Conservation (phyloP, 2,888 invertebrate genomes). For the Perizoma flavofasciatum region DNA sequence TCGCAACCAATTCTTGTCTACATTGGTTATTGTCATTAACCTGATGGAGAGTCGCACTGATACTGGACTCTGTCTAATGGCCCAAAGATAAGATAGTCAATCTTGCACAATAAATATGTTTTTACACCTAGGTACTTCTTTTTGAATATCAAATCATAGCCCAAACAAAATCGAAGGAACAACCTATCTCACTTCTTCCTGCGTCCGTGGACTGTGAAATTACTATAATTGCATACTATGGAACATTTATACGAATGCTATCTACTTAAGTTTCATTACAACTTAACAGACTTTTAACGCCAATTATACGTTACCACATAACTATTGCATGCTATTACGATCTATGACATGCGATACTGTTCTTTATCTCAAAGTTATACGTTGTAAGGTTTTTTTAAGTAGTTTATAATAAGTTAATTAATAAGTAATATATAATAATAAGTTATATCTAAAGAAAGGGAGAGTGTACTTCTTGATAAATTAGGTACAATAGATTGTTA, state of each 20-base stretch:
- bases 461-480: constrained; percentile 69
- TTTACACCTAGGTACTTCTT: too few relatives aligned
- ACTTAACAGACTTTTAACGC: constrained; percentile 79
- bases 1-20: too few relatives aligned
- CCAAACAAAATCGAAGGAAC: constrained; percentile 9
- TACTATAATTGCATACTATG: constrained; percentile 65
- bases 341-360: constrained; percentile 29
- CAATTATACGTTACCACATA: constrained; percentile 63
- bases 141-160: too few relatives aligned
- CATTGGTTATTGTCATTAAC: too few relatives aligned
- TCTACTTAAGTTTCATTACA: constrained; percentile 77
- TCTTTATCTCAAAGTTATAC: constrained; percentile 34
- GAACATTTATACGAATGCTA: constrained; percentile 66
- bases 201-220: constrained; percentile 59
- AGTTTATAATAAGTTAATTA: too few relatives aligned
- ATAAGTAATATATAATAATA: too few relatives aligned
- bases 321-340: constrained; percentile 30
- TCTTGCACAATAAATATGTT: too few relatives aligned
- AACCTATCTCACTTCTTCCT: constrained; percentile 25
- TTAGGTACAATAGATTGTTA: constrained; percentile 71
- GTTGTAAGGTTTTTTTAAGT: constrained; percentile 27
- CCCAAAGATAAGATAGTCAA: too few relatives aligned
- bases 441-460: constrained; percentile 64
- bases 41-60: too few relatives aligned
- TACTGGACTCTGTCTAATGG: too few relatives aligned